These are phyloP conservation scores for Oegoconia quadripuncta DNA, from an alignment of 2,888 invertebrate genomes.

Conservation along the genomic window DNA sequence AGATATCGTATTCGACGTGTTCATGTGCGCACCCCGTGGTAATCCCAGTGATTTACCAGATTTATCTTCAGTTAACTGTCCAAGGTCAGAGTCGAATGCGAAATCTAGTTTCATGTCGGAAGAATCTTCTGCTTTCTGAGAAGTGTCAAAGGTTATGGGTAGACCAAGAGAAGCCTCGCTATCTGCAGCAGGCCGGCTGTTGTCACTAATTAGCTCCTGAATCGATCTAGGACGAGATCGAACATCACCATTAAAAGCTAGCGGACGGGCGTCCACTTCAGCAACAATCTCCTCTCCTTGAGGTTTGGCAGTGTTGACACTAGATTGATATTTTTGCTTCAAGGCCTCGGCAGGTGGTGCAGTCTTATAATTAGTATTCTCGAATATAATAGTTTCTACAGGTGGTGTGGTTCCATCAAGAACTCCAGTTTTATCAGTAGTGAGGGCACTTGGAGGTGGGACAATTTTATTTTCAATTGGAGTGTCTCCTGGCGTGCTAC, in stretches of 20 bases:
- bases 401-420: slow-evolving; percentile 88
- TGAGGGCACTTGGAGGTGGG: slow-evolving; percentile 39
- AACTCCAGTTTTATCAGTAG: slow-evolving; percentile 75
- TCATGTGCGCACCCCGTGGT: slow-evolving; percentile 81
- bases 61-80: slow-evolving; percentile 86
- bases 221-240: slow-evolving; percentile 63
- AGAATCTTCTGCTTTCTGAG: slow-evolving; percentile 84
- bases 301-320: slow-evolving; percentile 61
- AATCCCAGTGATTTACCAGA: slow-evolving; percentile 67
- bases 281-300: slow-evolving; percentile 66
- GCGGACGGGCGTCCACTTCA: slow-evolving; percentile 71
- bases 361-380: slow-evolving; percentile 93
- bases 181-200: slow-evolving; percentile 50
- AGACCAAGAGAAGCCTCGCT: slow-evolving; percentile 76
- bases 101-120: slow-evolving; percentile 95
- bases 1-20: slow-evolving; percentile 85
- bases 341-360: slow-evolving; percentile 83
- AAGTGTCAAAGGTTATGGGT: slow-evolving; percentile 82
- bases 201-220: slow-evolving; percentile 67
- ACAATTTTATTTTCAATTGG: slow-evolving; percentile 50
- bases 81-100: slow-evolving; percentile 90
- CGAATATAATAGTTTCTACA: slow-evolving; percentile 93
- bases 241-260: slow-evolving; percentile 66
- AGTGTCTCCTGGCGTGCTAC: slow-evolving; percentile 64
- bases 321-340: slow-evolving; percentile 81